phyloP scores from a whole-genome alignment of 2,888 invertebrate species.

The Hermodice carunculata region DNA sequence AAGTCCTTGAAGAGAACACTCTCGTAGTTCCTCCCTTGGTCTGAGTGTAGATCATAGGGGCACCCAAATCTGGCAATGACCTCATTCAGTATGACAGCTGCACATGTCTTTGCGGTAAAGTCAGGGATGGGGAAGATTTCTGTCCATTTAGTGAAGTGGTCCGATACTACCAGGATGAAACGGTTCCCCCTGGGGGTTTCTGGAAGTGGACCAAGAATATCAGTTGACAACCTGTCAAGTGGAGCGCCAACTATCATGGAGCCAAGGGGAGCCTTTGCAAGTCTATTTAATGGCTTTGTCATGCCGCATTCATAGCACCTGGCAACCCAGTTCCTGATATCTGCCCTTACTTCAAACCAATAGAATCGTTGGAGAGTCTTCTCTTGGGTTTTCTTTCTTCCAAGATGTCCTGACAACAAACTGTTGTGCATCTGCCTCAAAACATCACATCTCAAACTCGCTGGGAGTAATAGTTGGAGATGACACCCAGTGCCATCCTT shows the following conservation, averaged over 20 bases:
- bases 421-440: too few relatives aligned
- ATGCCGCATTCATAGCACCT: too few relatives aligned
- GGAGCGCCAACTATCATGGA: neutral
- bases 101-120: neutral
- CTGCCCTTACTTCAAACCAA: too few relatives aligned
- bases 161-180: neutral
- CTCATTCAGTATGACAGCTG: neutral
- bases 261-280: neutral
- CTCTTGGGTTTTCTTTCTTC: too few relatives aligned
- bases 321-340: too few relatives aligned
- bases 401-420: too few relatives aligned
- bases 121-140: neutral
- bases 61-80: neutral
- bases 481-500: too few relatives aligned
- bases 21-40: slow-evolving; percentile 4
- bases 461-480: too few relatives aligned
- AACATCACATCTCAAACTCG: too few relatives aligned
- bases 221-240: neutral
- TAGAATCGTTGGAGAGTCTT: too few relatives aligned
- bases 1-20: neutral
- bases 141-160: slow-evolving; percentile 5
- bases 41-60: slow-evolving; percentile 2
- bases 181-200: too few relatives aligned
- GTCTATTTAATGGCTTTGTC: too few relatives aligned
- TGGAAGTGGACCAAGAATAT: slow-evolving; percentile 1